Conservation (phyloP, 2,888 invertebrate species). For the Ceratothoa steindachneri region DNA sequence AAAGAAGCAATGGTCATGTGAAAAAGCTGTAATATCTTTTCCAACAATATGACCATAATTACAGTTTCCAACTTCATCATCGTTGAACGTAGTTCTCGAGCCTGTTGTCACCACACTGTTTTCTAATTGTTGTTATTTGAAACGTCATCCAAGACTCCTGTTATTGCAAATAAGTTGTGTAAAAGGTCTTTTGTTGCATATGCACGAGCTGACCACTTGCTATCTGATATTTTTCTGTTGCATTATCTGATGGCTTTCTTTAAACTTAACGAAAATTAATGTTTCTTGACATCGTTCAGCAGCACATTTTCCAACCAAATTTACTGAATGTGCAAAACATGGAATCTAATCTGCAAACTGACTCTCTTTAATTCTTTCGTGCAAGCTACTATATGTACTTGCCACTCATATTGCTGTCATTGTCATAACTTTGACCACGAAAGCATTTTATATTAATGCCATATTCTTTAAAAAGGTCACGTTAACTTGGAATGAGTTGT, state of each 20-base stretch:
- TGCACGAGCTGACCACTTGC: constrained; percentile 8
- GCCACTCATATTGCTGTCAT: constrained; percentile 31
- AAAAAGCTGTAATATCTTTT: constrained; percentile 2
- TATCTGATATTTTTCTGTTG: constrained; percentile 9
- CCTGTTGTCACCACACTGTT: background rate
- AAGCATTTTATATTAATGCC: constrained; percentile 33
- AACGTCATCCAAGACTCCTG: constrained; percentile 11
- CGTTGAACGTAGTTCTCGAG: background rate
- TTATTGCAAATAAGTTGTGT: no score
- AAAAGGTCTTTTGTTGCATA: constrained; percentile 14
- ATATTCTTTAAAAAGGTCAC: constrained; percentile 9
- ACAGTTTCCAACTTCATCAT: background rate
- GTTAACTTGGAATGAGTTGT: background rate
- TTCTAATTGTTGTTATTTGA: constrained; percentile 1
- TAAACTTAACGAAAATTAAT: background rate
- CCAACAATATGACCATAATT: background rate
- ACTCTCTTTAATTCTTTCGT: background rate
- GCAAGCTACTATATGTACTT: constrained; percentile 15
- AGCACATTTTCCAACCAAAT: constrained; percentile 2
- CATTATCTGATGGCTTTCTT: constrained; percentile 8
- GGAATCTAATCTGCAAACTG: background rate
- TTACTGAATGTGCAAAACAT: background rate
- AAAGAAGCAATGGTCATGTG: background rate
- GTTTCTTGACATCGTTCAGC: background rate
- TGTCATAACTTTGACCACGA: constrained; percentile 38